These are phyloP conservation scores for Cheilosia variabilis DNA, from an alignment of 2,888 invertebrate species.

Conservation along the genomic window DNA sequence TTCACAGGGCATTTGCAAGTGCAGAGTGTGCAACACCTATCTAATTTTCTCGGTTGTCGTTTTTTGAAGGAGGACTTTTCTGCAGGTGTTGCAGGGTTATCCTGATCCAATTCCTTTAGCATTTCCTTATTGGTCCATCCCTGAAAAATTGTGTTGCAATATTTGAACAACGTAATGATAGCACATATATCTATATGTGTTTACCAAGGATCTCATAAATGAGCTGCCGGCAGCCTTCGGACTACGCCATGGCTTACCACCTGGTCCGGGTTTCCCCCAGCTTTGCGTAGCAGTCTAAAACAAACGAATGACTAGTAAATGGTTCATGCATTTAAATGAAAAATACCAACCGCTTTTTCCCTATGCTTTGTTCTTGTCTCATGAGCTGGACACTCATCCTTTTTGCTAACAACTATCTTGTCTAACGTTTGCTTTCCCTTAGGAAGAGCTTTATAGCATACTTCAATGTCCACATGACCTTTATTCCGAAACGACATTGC, in stretches of 20 bases:
- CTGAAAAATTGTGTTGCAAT: constrained; percentile 74
- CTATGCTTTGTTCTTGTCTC: constrained; percentile 41
- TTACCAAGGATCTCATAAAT: constrained; percentile 91
- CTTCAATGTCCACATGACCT: constrained; percentile 87
- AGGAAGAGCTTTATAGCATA: constrained; percentile 87
- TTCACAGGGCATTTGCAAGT: constrained; percentile 81
- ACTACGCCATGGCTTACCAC: constrained; percentile 90
- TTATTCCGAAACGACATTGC: constrained; percentile 86
- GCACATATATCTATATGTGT: constrained; percentile 15
- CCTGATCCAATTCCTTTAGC: constrained; percentile 82
- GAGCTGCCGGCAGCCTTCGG: constrained; percentile 89
- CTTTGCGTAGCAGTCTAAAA: constrained; percentile 80
- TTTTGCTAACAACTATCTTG: constrained; percentile 83
- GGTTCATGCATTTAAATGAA: constrained; percentile 14
- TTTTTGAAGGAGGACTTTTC: constrained; percentile 81
- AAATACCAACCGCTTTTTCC: constrained; percentile 78
- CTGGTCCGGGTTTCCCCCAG: constrained; percentile 84
- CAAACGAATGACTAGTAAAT: constrained; percentile 50
- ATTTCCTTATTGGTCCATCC: constrained; percentile 84
- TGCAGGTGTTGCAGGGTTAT: constrained; percentile 82
- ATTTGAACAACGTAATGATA: constrained; percentile 76
- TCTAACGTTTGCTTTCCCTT: constrained; percentile 85
- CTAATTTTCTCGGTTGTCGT: constrained; percentile 78
- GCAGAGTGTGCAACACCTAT: constrained; percentile 81
- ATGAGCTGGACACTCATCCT: constrained; percentile 78